A percentile compares a stretch with the other conserved stretches of the same genome.
phyloP scores from a whole-genome alignment of 2,888 invertebrate genomes.

The Melieria omissa region DNA sequence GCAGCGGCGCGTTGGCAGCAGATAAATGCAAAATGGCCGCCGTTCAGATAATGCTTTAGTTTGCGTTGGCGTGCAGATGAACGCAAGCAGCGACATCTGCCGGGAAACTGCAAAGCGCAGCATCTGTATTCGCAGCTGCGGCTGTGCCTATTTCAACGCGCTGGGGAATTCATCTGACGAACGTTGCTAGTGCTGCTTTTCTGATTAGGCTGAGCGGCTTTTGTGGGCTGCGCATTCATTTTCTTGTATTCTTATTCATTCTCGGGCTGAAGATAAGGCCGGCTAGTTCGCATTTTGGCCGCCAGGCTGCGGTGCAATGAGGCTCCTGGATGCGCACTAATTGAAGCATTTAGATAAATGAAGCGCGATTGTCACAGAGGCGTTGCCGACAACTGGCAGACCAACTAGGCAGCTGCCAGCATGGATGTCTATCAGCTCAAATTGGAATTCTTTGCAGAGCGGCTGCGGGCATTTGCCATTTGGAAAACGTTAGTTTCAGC shows the following conservation, averaged over 20 bases:
- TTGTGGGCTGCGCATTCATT: too few relatives aligned
- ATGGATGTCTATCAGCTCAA: background rate
- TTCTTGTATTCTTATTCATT: background rate
- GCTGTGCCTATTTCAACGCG: constrained; percentile 3
- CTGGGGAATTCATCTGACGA: background rate
- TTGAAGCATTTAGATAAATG: constrained; percentile 7
- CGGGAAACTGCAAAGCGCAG: constrained; percentile 46
- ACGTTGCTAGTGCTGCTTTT: background rate
- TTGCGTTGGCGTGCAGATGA: background rate
- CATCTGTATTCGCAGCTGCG: constrained; percentile 32
- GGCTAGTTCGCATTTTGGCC: constrained; percentile 25
- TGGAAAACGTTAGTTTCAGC: too few relatives aligned
- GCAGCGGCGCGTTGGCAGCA: constrained; percentile 27
- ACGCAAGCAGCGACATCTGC: constrained; percentile 51
- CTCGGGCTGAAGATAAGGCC: background rate
- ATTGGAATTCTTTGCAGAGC: background rate
- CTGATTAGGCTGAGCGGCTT: background rate
- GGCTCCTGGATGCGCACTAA: background rate
- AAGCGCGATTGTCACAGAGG: too few relatives aligned
- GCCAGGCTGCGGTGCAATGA: constrained; percentile 13
- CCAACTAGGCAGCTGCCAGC: background rate
- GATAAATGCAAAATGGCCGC: constrained; percentile 63
- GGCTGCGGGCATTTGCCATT: too few relatives aligned
- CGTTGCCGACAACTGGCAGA: background rate
- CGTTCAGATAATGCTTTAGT: constrained; percentile 11